Percentiles rank a stretch among this genome's conserved stretches.
Conservation (phyloP, 1,140 invertebrate genomes). For the Bombus huntii region DNA sequence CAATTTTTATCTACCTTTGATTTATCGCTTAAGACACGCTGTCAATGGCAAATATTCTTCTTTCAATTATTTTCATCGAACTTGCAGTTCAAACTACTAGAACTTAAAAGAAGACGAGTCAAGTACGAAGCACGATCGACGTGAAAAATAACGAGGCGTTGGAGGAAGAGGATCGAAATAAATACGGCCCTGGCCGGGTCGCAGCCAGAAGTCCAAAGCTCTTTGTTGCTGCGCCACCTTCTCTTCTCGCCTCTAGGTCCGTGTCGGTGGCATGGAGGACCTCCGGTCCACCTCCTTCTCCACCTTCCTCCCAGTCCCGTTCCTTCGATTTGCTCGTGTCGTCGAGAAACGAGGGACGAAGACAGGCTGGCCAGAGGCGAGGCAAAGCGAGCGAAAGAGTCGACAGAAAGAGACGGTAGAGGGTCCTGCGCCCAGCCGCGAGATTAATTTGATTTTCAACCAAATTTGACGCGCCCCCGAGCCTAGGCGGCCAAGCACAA, state of each 20-base stretch:
- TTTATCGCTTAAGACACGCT: too few species aligned
- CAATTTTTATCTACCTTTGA: too few species aligned
- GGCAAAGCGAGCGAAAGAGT: conserved; percentile 8
- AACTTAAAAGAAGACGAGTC: neutral
- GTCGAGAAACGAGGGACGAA: conserved; percentile 57
- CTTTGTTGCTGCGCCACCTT: conserved; percentile 80
- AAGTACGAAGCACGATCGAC: neutral
- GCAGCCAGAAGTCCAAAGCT: conserved; percentile 77
- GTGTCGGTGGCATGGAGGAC: conserved; percentile 70
- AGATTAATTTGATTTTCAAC: conserved; percentile 80
- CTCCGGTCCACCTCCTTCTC: conserved; percentile 65
- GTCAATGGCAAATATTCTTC: neutral
- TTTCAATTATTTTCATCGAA: neutral
- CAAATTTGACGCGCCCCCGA: conserved; percentile 78
- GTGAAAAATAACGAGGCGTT: neutral
- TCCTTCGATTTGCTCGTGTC: conserved; percentile 76
- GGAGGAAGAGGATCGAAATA: neutral
- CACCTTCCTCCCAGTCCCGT: conserved; percentile 63
- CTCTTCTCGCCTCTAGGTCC: conserved; percentile 77
- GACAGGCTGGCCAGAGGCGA: conserved; percentile 38
- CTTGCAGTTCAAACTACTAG: too few species aligned
- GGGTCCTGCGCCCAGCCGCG: conserved; percentile 70
- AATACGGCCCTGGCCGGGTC: conserved; percentile 70
- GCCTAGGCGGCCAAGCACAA: conserved; percentile 69
- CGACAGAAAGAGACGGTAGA: neutral